phyloP scores from a whole-genome alignment of 1,140 invertebrate species.

The Tetramorium parvispinum region DNA sequence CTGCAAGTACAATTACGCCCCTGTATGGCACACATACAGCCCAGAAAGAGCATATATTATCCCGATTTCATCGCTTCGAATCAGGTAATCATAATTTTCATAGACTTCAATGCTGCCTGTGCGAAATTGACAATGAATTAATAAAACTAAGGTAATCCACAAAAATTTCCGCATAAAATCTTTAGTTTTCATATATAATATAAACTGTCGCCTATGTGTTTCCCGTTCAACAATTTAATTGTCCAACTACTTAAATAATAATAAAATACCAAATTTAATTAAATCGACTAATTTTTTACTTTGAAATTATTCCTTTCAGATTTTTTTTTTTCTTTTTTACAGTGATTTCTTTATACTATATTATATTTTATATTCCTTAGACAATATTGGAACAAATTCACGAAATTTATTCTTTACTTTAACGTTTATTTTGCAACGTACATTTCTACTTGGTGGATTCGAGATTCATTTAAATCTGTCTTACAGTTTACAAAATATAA shows the following conservation, averaged over 20 bases:
- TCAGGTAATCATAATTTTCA: slow-evolving; percentile 88
- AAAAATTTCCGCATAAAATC: not conserved
- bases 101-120: not conserved
- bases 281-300: not conserved
- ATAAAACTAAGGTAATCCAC: not conserved
- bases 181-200: slow-evolving; percentile 11
- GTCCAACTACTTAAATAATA: not conserved
- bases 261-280: not conserved
- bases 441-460: not conserved
- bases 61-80: slow-evolving; percentile 98
- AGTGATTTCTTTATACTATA: not conserved
- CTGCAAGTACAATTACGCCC: slow-evolving; percentile 91
- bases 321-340: not conserved
- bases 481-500: not conserved
- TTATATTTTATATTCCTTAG: not conserved
- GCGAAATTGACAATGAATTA: not conserved
- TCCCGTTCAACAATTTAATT: not conserved
- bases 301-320: not conserved
- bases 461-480: too few relatives aligned
- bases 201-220: not conserved
- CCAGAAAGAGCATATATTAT: slow-evolving; percentile 94
- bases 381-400: not conserved
- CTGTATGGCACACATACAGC: slow-evolving; percentile 91
- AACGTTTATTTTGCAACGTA: not conserved
- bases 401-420: not conserved